Percentiles rank a stretch among this genome's conserved stretches.
These are phyloP conservation scores for Porites evermanni DNA, from an alignment of 92 coral and sea anemone species.

Conservation along the genomic window DNA sequence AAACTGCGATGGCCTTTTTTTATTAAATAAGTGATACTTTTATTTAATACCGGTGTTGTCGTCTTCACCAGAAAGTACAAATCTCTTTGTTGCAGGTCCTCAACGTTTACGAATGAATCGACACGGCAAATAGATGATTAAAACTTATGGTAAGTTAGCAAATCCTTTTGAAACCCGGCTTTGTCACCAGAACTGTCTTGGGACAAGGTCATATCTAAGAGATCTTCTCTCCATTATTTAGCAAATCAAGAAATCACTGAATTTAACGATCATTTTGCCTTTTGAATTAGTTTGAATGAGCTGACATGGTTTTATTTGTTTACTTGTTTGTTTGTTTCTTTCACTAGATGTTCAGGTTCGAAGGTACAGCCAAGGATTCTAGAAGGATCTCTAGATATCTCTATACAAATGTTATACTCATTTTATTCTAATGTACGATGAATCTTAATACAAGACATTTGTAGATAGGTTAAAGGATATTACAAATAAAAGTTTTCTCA, in stretches of 20 bases:
- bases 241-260: too few relatives aligned
- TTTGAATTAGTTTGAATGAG: too few relatives aligned
- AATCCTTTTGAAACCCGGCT: not conserved
- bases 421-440: constrained; percentile 7
- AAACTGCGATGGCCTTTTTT: too few relatives aligned
- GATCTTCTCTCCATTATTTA: too few relatives aligned
- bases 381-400: not conserved
- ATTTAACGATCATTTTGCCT: too few relatives aligned
- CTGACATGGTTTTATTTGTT: too few relatives aligned
- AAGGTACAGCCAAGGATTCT: not conserved
- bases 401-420: not conserved
- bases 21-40: too few relatives aligned
- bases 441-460: not conserved
- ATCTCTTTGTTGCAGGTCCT: constrained; percentile 7
- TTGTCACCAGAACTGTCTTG: not conserved
- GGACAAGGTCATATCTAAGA: too few relatives aligned
- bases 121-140: constrained; percentile 15
- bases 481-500: not conserved
- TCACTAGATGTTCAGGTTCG: not conserved
- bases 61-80: not conserved
- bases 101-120: constrained; percentile 35
- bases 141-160: not conserved
- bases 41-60: too few relatives aligned
- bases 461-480: constrained; percentile 10
- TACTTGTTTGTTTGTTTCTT: not conserved